phyloP scores from a whole-genome alignment of 2,113 vertebrate species.

The Herpetotheres cachinnans region DNA sequence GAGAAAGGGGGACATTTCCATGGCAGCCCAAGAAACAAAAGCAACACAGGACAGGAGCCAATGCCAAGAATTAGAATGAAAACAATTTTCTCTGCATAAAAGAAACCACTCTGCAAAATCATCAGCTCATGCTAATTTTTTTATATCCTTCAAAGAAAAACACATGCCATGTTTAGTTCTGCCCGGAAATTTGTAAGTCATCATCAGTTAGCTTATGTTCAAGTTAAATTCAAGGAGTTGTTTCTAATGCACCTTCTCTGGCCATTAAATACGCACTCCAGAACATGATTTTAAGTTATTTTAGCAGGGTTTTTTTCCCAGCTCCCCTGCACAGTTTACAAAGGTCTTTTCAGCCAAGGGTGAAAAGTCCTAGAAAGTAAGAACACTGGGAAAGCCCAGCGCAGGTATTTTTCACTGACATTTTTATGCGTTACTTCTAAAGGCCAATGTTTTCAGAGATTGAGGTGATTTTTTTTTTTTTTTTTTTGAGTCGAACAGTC shows the following conservation, averaged over 20 bases:
- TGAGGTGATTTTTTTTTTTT: not conserved
- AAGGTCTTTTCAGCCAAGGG: conserved; percentile 8
- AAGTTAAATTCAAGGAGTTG: not conserved
- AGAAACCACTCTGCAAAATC: conserved; percentile 51
- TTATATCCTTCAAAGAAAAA: conserved; percentile 13
- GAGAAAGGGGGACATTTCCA: conserved; percentile 61
- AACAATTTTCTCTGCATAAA: conserved; percentile 56
- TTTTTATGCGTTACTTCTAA: not conserved
- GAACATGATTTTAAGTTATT: not conserved
- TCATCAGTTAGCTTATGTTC: not conserved
- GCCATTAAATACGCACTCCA: not conserved
- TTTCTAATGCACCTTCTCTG: not conserved
- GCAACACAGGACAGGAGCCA: conserved; percentile 47
- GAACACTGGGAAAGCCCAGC: not conserved
- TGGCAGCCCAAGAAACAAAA: conserved; percentile 58
- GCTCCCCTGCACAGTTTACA: not conserved
- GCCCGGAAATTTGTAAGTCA: conserved; percentile 9
- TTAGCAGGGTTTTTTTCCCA: not conserved
- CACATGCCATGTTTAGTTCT: conserved; percentile 5
- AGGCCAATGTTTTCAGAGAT: not conserved
- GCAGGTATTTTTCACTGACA: not conserved
- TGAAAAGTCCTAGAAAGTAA: not conserved
- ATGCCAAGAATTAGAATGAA: conserved; percentile 47
- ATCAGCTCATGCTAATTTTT: conserved; percentile 38
- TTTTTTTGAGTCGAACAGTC: not conserved